These are phyloP conservation scores for Oedothorax gibbosus DNA, from an alignment of 1,140 invertebrate genomes.

Conservation along the genomic window DNA sequence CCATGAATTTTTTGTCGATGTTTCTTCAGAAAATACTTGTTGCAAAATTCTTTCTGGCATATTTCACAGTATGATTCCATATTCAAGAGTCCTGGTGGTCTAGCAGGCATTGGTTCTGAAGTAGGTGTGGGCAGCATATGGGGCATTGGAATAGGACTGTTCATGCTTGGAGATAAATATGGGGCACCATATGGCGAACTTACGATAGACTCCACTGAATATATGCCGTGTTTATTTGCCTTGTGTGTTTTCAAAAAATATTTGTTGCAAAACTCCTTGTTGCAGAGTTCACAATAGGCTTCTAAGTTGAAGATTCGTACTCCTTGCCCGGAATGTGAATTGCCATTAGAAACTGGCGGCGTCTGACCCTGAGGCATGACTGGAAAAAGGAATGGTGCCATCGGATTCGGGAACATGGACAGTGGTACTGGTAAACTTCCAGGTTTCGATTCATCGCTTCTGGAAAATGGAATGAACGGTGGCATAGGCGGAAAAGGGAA, in stretches of 20 bases:
- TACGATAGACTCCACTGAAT: conserved; percentile 64
- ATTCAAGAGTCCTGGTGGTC: conserved; percentile 58
- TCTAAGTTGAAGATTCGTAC: conserved; percentile 92
- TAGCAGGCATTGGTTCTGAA: conserved; percentile 24
- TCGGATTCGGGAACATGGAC: conserved; percentile 64
- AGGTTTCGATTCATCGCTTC: conserved; percentile 57
- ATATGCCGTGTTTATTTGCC: conserved; percentile 92
- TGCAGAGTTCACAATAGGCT: conserved; percentile 84
- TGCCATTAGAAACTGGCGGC: conserved; percentile 59
- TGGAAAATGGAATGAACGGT: conserved; percentile 58
- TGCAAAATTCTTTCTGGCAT: conserved; percentile 99
- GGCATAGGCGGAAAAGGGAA: conserved; percentile 62
- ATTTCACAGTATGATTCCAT: conserved; percentile 76
- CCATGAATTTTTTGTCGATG: conserved; percentile 95
- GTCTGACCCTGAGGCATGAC: conserved; percentile 63
- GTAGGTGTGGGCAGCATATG: conserved; percentile 48
- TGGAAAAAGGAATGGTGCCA: conserved; percentile 63
- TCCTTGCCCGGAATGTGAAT: conserved; percentile 65
- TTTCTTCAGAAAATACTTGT: conserved; percentile 99
- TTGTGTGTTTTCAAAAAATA: conserved; percentile 99
- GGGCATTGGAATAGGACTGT: conserved; percentile 47
- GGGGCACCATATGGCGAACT: conserved; percentile 54
- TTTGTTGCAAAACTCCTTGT: conserved; percentile 88
- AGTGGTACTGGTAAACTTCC: conserved; percentile 56
- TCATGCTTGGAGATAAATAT: conserved; percentile 10